Base-by-base conservation (phyloP, 2,113 vertebrate genomes). In the Ivindomyrus marchei region DNA sequence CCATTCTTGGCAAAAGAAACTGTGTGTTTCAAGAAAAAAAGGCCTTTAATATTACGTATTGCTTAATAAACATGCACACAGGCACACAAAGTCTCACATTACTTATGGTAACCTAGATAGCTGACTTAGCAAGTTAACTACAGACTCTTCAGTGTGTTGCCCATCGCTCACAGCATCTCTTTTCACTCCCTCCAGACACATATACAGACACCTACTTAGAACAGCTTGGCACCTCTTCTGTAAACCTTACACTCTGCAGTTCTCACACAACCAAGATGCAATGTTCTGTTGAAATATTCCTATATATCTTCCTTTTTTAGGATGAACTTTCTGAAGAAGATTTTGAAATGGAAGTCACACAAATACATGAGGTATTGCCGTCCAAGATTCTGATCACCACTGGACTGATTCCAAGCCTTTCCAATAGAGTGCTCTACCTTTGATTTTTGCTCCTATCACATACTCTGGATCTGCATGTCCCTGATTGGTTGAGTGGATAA, bases 281-380 rank as follows among this genome's bases (percentile, higher is more conserved):
- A 87, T 56, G 50, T 56, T 31, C 86, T 50, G 15, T 13, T 39
- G 24, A 36, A 8, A 17, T 15, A n/a, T 42, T 80, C 15, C 0
- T 80, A 80, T 42, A 80, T 89, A 19, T 62, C 70, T 9, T 27
- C 50, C 3, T 87, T 52, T 89, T 0, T 86, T 87, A 96, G 96
- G 92, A 91, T 80, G 94, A 96, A 87, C 92, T 95, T 66, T 92
- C 93, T 56, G 94, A 96, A 49, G 93, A 93, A 58, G 94, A 96
- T 90, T 96, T 95, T 92, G 93, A 36, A 70, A 90, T 91, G 85
- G 92, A 95, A 88, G 92, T 94, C 88, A 95, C 93, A 53, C 94
- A 95, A 90, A 93, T 94, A 89, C 95, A 96, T 91, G 91, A 96
- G 95, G 96, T 96, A 92, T 0, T 9, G 27, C 50, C 36, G 2